These are phyloP conservation scores for Murina feae DNA, from an alignment of 2,113 vertebrate species.

Conservation along the genomic window DNA sequence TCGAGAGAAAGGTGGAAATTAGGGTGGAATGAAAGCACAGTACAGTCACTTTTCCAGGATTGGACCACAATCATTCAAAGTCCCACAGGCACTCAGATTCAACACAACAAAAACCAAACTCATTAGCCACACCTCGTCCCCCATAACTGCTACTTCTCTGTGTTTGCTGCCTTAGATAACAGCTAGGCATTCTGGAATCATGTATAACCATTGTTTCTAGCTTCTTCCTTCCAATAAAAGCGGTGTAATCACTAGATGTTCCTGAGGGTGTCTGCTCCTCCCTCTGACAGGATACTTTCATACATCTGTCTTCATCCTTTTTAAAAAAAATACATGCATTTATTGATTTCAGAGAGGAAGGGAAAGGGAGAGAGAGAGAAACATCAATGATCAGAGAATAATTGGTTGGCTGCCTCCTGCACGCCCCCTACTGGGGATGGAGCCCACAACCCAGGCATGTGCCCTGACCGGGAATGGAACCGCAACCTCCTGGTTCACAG, in stretches of 20 bases:
- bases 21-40: not conserved
- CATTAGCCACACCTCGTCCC: not conserved
- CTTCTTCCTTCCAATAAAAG: not conserved
- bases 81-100: not conserved
- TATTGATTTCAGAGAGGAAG: too few relatives aligned
- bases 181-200: not conserved
- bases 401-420: too few relatives aligned
- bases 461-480: too few relatives aligned
- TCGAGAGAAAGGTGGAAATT: not conserved
- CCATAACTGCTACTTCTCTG: not conserved
- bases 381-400: too few relatives aligned
- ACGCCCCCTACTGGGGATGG: too few relatives aligned
- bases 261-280: fast-evolving
- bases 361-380: too few relatives aligned
- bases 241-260: not conserved
- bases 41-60: not conserved
- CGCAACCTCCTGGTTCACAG: too few relatives aligned
- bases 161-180: not conserved
- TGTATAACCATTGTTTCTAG: too few relatives aligned
- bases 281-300: not conserved
- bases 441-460: too few relatives aligned
- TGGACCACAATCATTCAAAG: not conserved
- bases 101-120: not conserved
- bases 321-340: too few relatives aligned
- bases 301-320: not conserved